These are phyloP conservation scores for Anoplopoma fimbria DNA, from an alignment of 2,113 vertebrate species.

Conservation along the genomic window DNA sequence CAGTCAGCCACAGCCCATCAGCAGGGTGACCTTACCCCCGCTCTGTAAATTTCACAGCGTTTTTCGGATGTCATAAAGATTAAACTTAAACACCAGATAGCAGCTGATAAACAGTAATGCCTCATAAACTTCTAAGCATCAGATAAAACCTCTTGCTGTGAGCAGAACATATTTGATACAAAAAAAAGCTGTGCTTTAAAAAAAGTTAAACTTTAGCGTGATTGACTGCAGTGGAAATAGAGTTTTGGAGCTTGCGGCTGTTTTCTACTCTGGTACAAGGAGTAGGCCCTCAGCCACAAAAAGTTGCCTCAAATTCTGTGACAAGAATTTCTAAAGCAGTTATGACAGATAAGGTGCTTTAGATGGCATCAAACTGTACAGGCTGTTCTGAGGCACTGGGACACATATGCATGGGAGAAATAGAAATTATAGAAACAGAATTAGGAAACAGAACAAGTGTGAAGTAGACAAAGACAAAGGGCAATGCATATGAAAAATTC, in stretches of 20 bases:
- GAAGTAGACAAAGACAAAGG: conserved; percentile 15
- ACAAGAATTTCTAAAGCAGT: conserved; percentile 48
- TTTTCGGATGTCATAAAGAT: conserved; percentile 68
- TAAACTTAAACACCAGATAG: conserved; percentile 65
- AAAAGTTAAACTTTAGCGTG: conserved; percentile 45
- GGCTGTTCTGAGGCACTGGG: neutral
- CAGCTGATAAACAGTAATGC: conserved; percentile 66
- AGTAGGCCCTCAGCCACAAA: conserved; percentile 14
- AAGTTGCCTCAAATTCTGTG: conserved; percentile 34
- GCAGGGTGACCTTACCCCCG: conserved; percentile 66
- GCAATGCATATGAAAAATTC: neutral
- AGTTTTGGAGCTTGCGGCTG: conserved; percentile 8
- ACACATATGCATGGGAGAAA: neutral
- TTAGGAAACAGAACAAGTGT: neutral
- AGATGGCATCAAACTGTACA: conserved; percentile 5
- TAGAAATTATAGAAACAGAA: neutral
- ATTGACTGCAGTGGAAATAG: conserved; percentile 61
- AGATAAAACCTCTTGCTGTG: conserved; percentile 49
- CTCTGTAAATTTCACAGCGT: conserved; percentile 63
- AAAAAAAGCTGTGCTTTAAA: conserved; percentile 5
- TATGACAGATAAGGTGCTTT: conserved; percentile 32
- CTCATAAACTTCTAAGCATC: conserved; percentile 64
- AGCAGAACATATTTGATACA: conserved; percentile 41
- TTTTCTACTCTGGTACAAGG: conserved; percentile 21
- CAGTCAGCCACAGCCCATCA: conserved; percentile 48